Conservation (phyloP, 2,113 vertebrate genomes). For the Clarias gariepinus region DNA sequence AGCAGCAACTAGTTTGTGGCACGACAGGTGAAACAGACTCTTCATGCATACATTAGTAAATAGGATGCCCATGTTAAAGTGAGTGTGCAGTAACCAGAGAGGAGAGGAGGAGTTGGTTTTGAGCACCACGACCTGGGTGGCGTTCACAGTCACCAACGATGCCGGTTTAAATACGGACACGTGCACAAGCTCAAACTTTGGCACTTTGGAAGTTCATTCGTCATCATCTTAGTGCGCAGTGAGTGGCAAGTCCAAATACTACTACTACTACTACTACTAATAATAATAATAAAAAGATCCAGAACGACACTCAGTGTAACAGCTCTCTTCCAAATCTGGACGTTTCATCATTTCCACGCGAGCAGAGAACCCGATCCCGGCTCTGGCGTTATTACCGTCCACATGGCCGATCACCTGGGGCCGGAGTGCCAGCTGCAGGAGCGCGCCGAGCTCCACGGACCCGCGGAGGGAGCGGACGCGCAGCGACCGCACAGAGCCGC, state of each 20-base stretch:
- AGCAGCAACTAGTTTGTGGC: neutral
- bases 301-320: neutral
- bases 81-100: constrained; percentile 29
- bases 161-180: constrained; percentile 37
- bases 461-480: constrained; percentile 5
- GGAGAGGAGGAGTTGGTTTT: constrained; percentile 48
- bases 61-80: neutral
- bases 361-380: neutral
- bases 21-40: neutral
- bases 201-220: constrained; percentile 6
- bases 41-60: neutral
- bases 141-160: constrained; percentile 30
- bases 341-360: neutral
- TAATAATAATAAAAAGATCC: neutral
- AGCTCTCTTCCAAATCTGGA: neutral
- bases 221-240: neutral
- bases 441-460: constrained; percentile 44
- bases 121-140: constrained; percentile 38
- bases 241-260: neutral
- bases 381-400: neutral
- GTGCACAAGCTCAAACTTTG: constrained; percentile 39
- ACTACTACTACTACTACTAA: too few species aligned
- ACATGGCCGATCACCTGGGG: constrained; percentile 69
- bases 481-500: constrained; percentile 54
- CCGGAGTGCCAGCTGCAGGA: constrained; percentile 60